These are phyloP conservation scores for Cossypha niveicapilla DNA, from an alignment of 2,797 vertebrate genomes.

Conservation along the genomic window DNA sequence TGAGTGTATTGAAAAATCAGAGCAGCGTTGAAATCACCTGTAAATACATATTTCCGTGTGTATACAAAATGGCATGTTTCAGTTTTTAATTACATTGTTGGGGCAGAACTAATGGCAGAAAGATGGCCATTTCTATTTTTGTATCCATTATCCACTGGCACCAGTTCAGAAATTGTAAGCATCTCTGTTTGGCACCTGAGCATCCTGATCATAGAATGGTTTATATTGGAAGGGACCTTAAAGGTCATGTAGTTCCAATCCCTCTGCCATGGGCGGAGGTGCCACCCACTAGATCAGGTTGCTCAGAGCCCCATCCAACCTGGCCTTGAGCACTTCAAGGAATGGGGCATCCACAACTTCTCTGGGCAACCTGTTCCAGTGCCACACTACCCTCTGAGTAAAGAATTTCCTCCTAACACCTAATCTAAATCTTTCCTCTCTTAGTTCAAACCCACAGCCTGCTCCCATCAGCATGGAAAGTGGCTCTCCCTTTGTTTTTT, in stretches of 20 bases:
- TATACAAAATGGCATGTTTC: background rate
- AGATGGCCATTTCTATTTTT: background rate
- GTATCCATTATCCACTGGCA: background rate
- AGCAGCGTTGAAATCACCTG: background rate
- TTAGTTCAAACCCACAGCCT: background rate
- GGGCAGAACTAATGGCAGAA: background rate
- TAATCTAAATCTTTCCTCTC: background rate
- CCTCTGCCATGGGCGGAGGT: background rate
- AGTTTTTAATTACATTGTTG: background rate
- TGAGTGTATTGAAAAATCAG: background rate
- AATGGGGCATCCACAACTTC: background rate
- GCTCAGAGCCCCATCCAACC: background rate
- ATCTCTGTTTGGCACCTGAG: background rate
- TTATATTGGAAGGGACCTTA: background rate
- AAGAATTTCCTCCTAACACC: background rate
- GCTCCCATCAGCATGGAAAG: background rate
- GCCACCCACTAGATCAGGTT: background rate
- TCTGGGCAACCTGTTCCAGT: background rate
- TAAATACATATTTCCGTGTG: background rate
- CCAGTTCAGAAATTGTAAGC: background rate
- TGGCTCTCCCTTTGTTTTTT: background rate
- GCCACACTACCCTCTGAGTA: background rate
- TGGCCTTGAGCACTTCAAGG: background rate
- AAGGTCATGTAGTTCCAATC: background rate
- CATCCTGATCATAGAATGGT: background rate